Evolutionary conservation across 2,888 invertebrate genomes (phyloP).

Genomic region (Drosophila histrio): DNA sequence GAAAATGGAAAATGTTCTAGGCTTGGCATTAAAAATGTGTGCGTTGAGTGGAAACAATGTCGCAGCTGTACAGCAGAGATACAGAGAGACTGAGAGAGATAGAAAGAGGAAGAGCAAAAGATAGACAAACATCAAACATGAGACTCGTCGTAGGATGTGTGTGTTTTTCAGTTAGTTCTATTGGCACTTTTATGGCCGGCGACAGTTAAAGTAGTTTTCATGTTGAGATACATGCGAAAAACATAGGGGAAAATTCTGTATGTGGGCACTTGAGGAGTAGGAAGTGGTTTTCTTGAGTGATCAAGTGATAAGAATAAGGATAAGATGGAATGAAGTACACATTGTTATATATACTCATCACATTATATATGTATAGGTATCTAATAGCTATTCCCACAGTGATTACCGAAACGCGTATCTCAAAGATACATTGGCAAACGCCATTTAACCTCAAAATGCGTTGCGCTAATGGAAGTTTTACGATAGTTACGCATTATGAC

Average conservation of each 20-base stretch:
- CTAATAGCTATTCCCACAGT: slow-evolving; percentile 12
- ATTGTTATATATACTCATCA: neutral
- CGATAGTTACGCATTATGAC: slow-evolving; percentile 65
- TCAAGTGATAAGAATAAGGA: slow-evolving; percentile 39
- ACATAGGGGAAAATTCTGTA: slow-evolving; percentile 37
- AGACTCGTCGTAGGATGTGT: slow-evolving; percentile 16
- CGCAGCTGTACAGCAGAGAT: slow-evolving; percentile 59
- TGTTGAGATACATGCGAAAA: slow-evolving; percentile 40
- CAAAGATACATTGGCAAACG: slow-evolving; percentile 20
- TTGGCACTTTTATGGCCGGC: slow-evolving; percentile 42
- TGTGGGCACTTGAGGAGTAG: slow-evolving; percentile 29
- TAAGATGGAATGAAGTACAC: neutral
- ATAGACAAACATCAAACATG: slow-evolving; percentile 32
- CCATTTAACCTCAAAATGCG: slow-evolving; percentile 16
- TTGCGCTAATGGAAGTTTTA: slow-evolving; percentile 72
- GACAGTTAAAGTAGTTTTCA: slow-evolving; percentile 74
- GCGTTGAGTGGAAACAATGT: slow-evolving; percentile 60
- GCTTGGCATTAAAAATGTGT: slow-evolving; percentile 54
- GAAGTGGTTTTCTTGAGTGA: slow-evolving; percentile 18
- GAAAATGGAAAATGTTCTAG: slow-evolving; percentile 65
- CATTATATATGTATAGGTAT: neutral
- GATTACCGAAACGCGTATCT: slow-evolving; percentile 29
- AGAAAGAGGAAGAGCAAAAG: slow-evolving; percentile 3
- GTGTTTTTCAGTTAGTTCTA: slow-evolving; percentile 20
- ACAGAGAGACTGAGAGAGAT: neutral